phyloP scores from a whole-genome alignment of 2,888 invertebrate species.

The Acholoe squamosa region DNA sequence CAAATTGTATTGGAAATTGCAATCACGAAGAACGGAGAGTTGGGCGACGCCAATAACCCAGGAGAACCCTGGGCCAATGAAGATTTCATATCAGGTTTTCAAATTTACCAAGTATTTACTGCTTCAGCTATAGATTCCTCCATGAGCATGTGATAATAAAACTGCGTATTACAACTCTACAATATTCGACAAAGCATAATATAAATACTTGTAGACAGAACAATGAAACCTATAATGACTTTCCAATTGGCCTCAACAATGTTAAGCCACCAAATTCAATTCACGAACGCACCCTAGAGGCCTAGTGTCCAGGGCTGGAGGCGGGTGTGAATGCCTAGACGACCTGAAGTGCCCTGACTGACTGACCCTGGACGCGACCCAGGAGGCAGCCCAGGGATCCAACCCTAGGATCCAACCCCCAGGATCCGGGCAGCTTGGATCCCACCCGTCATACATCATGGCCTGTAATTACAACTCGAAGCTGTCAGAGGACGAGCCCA shows the following conservation, averaged over 20 bases:
- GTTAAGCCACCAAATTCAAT: neutral
- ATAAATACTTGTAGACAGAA: neutral
- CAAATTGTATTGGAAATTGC: no score
- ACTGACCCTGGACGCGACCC: slow-evolving; percentile 49
- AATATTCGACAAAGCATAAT: no score
- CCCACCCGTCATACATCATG: slow-evolving; percentile 43
- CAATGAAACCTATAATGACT: neutral
- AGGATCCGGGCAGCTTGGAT: slow-evolving; percentile 22
- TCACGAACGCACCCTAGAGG: slow-evolving; percentile 3
- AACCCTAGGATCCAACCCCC: neutral
- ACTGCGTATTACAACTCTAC: no score
- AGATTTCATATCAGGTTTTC: no score
- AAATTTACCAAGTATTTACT: no score
- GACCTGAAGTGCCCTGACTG: neutral
- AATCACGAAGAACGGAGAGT: no score
- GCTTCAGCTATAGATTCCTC: no score
- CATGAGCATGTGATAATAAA: no score
- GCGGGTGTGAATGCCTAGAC: neutral
- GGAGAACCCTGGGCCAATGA: no score
- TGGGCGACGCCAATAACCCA: no score
- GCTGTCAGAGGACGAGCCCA: slow-evolving; percentile 24
- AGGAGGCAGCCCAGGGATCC: neutral
- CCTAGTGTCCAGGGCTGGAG: slow-evolving; percentile 1
- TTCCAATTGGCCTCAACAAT: slow-evolving; percentile 5
- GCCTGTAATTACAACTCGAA: slow-evolving; percentile 27